phyloP scores from a whole-genome alignment of 2,113 vertebrate genomes.

The Pygoscelis antarcticus region DNA sequence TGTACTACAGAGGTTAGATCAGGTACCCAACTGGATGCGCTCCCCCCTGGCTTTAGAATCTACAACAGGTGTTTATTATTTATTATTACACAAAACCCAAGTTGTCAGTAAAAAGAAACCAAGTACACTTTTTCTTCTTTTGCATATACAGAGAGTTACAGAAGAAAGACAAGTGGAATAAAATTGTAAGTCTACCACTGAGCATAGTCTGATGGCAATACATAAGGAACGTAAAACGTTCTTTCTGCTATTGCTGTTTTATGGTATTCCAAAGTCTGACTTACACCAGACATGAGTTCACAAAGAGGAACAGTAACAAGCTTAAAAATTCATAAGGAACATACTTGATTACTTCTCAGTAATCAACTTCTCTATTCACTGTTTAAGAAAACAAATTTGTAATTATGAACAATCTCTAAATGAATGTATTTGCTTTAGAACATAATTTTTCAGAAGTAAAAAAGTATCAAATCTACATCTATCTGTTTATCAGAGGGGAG shows the following conservation, averaged over 20 bases:
- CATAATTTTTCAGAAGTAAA: not conserved
- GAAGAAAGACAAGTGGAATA: not conserved
- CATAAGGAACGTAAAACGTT: not conserved
- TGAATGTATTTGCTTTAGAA: not conserved
- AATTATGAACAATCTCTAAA: not conserved
- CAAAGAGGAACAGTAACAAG: not conserved
- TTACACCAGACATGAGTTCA: not conserved
- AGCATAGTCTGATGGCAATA: not conserved
- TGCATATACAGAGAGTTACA: not conserved
- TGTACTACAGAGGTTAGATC: not conserved
- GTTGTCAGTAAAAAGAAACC: not conserved
- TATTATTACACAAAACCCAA: not conserved
- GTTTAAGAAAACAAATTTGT: not conserved
- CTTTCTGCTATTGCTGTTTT: not conserved
- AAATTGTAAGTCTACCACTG: not conserved
- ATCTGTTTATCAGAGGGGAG: not conserved
- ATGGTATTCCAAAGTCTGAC: not conserved
- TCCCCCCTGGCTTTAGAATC: not conserved
- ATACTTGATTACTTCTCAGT: not conserved
- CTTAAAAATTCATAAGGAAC: not conserved
- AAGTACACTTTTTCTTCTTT: not conserved
- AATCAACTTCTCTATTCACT: not conserved
- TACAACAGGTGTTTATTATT: not conserved
- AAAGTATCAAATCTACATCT: not conserved
- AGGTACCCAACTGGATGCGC: not conserved